Evolutionary conservation across 2,888 invertebrate species (phyloP), one percentile per base, ranked within the genome.

Genomic region (Diogma glabrata): DNA sequence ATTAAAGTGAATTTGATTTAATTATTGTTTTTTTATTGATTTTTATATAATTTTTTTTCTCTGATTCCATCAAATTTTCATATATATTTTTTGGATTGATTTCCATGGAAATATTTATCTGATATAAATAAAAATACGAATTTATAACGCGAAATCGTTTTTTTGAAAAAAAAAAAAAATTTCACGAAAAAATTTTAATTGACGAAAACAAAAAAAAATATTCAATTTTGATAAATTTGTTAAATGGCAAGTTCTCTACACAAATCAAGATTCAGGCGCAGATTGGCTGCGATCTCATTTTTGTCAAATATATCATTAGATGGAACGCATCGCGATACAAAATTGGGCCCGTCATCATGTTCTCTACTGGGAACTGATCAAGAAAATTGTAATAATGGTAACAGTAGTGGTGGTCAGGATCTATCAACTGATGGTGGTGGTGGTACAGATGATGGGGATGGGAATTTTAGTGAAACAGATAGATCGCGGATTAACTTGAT

Each of bases 281-380:
- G 91, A 70, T 79, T 92, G 61, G 91, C 93, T 65, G 95, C 95
- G 60, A 80, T 93, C 64, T 87, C 90, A 64, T 96, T 95, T 75
- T 77, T 96, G 60, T 86, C 92, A 51, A 95, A 94, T 73, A 95
- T 96, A 67, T 92, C 94, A 56, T 76, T 95, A 56, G 93, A 94
- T 75, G 94, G 94, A 58, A 85, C 84, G 60, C 84, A 87, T 70
- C 80, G 79, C 65, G 84, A 86, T 67, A 81, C 82, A 54, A 79
- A 76, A 68, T 67, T 81, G 63, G 74, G 69, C 57, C 60, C 67
- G 60, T 64, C 67, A 61, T 66, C 64, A 60, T 67, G 68, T 61
- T 46, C 22, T 28, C 19, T 26, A 28, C 9, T 19, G 14, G n/a
- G 19, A 16, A 70, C 70, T 56, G 54, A 52, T 49, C 53, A 53